Evolutionary conservation across 2,888 invertebrate genomes (phyloP), one percentile per base, ranked within the genome.

Genomic region (Tribolium freemani): DNA sequence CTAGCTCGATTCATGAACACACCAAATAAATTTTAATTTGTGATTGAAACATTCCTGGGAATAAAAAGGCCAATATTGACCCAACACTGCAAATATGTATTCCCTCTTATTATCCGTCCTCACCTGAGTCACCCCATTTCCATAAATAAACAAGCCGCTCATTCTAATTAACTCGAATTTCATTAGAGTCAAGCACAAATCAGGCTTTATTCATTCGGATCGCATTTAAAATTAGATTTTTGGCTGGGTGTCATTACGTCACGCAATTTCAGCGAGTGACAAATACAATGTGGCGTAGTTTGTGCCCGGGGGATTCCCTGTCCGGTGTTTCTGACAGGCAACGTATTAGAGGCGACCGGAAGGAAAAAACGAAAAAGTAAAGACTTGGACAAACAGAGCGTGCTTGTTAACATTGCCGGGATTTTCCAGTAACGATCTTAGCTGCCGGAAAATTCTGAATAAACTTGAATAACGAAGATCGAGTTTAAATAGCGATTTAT

Each of bases 271-370:
- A 61, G 38, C 30, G 16, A 56, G 63, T 63, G 67, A 71, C 71
- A 71, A 71, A 71, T 67, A 71, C 66, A 71, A 71, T 60, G 60
- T 71, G 66, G 53, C 71, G 58, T 53, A 58, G 66, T 60, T 66
- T 60, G 53, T 71, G 57, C 64, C 67, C 44, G 46, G 56, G 67
- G 63, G 61, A 72, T 38, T 69, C 69, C 57, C 54, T 21, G 54
- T 63, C 54, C 64, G 63, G 69, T 73, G 73, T 73, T 51, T 48
- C 60, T 73, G 73, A 66, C 73, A 69, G 57, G n/a, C 46, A 48
- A 31, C 63, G 64, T 64, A 72, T 72, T 73, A 71, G 67, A 60
- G 30, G 10, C 53, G 53, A 67, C 67, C 67, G 66, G 71, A 67
- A 53, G 51, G 48, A 70, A 63, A 66, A 48, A 16, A 48, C 0